Evolutionary conservation across 2,888 invertebrate species (phyloP).

Genomic region (Stramonita haemastoma): DNA sequence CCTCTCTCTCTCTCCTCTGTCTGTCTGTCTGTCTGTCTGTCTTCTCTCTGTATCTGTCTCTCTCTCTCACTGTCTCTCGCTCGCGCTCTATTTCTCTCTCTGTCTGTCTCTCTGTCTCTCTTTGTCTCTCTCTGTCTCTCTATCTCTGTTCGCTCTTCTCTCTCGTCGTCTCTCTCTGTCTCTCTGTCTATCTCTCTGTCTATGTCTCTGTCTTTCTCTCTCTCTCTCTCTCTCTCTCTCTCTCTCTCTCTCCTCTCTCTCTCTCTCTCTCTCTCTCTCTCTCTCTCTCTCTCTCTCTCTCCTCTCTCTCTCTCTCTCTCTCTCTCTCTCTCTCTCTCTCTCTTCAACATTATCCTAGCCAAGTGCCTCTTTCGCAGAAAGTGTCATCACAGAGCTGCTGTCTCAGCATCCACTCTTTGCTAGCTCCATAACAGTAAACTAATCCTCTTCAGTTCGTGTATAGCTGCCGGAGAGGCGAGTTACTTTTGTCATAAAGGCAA

Average conservation of each 20-base stretch:
- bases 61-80: not conserved
- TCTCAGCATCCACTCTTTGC: too few relatives aligned
- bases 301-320: not conserved
- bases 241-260: not conserved
- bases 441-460: too few relatives aligned
- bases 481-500: too few relatives aligned
- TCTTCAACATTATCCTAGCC: not conserved
- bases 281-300: not conserved
- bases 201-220: not conserved
- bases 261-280: constrained; percentile 6
- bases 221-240: not conserved
- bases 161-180: not conserved
- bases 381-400: too few relatives aligned
- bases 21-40: not conserved
- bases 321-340: constrained; percentile 13
- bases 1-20: not conserved
- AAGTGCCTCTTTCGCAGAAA: too few relatives aligned
- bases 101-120: not conserved
- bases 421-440: too few relatives aligned
- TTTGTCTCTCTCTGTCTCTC: too few relatives aligned
- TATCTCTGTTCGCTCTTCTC: not conserved
- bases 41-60: not conserved
- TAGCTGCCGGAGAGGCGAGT: too few relatives aligned
- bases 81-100: not conserved
- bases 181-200: not conserved